A percentile compares a stretch with the other conserved stretches of the same genome.
These are phyloP conservation scores for Oasisia sp. DNA, from an alignment of 2,888 invertebrate genomes.

Conservation along the genomic window DNA sequence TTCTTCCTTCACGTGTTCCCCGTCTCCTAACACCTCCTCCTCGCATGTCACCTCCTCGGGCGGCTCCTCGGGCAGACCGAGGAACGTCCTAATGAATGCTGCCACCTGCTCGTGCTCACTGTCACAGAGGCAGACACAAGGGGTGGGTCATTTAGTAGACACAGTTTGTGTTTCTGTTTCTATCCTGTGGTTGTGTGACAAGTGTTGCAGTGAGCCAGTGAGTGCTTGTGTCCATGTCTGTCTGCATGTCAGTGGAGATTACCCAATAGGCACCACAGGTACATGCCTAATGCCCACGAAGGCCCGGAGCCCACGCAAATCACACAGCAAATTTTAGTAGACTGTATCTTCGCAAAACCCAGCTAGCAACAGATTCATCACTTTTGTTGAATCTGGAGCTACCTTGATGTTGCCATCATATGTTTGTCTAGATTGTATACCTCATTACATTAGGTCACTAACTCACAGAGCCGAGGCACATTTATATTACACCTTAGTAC, in stretches of 20 bases:
- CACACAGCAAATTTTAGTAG: too few species aligned
- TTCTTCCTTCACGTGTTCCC: background rate
- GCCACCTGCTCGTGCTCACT: background rate
- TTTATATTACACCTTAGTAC: too few species aligned
- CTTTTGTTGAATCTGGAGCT: background rate
- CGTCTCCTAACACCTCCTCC: background rate
- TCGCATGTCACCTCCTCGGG: background rate
- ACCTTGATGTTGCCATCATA: too few species aligned
- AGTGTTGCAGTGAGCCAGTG: too few species aligned
- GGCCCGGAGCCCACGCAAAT: too few species aligned
- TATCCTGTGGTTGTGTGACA: background rate
- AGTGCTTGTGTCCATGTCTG: background rate
- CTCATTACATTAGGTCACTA: too few species aligned
- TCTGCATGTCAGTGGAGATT: slow-evolving; percentile 13
- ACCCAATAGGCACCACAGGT: too few species aligned
- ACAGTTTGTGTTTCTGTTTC: background rate
- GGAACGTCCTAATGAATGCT: background rate
- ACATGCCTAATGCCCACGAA: too few species aligned
- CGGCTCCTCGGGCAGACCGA: background rate
- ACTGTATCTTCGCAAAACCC: too few species aligned
- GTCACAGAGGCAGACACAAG: background rate
- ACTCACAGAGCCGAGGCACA: too few species aligned
- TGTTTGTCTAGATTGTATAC: too few species aligned
- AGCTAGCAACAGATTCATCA: background rate
- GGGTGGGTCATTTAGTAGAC: background rate